Conservation (phyloP, 2,888 invertebrate species). For the Tiliacea aurago region DNA sequence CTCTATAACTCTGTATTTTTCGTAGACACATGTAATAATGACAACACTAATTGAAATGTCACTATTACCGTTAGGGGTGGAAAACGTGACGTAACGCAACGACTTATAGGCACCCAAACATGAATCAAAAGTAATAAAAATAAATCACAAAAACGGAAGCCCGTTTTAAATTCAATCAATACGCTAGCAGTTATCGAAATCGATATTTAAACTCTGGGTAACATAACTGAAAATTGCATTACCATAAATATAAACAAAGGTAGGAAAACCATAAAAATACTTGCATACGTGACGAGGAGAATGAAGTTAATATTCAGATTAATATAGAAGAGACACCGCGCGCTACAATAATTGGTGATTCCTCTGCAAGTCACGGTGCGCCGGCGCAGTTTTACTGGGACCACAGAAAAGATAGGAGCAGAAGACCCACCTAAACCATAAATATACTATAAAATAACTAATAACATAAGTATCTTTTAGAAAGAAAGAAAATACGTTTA, state of each 20-base stretch:
- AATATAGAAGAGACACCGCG: slow-evolving; percentile 72
- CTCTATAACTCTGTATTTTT: not conserved
- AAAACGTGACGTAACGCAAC: slow-evolving; percentile 13
- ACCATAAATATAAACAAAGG: slow-evolving; percentile 70
- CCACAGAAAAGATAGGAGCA: slow-evolving; percentile 22
- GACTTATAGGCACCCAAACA: slow-evolving; percentile 11
- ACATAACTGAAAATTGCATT: slow-evolving; percentile 56
- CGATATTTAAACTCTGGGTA: slow-evolving; percentile 66
- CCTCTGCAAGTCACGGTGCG: slow-evolving; percentile 84
- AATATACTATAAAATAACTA: not conserved
- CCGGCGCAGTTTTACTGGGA: slow-evolving; percentile 74
- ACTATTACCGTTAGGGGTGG: slow-evolving; percentile 3
- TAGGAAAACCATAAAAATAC: slow-evolving; percentile 69
- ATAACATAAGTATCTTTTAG: no score
- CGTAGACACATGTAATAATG: not conserved
- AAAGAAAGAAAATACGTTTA: no score
- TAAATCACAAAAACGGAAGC: slow-evolving; percentile 60
- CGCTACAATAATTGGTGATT: slow-evolving; percentile 80
- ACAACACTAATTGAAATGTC: slow-evolving; percentile 11
- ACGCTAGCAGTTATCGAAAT: slow-evolving; percentile 60
- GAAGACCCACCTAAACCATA: slow-evolving; percentile 33
- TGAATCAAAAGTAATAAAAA: slow-evolving; percentile 26
- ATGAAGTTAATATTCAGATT: slow-evolving; percentile 83
- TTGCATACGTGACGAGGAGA: slow-evolving; percentile 65
- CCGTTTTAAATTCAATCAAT: slow-evolving; percentile 57